Percentiles rank a stretch among this genome's conserved stretches.
Evolutionary conservation across 2,113 vertebrate species (phyloP).

Genomic region (Caretta caretta): DNA sequence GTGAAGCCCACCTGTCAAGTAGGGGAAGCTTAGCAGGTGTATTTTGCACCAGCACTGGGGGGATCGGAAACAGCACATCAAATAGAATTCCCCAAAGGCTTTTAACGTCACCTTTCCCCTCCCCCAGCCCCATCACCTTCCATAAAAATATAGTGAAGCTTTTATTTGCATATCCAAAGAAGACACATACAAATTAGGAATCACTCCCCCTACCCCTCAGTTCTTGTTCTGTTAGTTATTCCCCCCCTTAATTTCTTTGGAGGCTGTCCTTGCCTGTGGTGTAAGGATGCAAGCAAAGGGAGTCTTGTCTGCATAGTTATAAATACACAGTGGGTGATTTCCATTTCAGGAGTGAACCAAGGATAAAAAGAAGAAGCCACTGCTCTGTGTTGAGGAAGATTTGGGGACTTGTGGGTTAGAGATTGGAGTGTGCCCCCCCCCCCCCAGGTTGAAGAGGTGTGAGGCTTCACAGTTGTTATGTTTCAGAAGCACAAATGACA

Average conservation of each 20-base stretch:
- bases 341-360: neutral
- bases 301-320: neutral
- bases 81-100: constrained; percentile 44
- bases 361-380: constrained; percentile 25
- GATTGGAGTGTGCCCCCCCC: neutral
- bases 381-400: neutral
- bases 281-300: neutral
- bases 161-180: constrained; percentile 37
- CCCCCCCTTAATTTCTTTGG: neutral
- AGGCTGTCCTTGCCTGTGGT: constrained; percentile 5
- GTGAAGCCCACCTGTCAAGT: neutral
- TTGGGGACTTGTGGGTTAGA: neutral
- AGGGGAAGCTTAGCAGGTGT: neutral
- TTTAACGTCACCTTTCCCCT: constrained; percentile 6
- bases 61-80: neutral
- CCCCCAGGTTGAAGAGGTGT: neutral
- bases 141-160: constrained; percentile 52
- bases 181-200: constrained; percentile 38
- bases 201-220: neutral
- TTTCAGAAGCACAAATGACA: neutral
- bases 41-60: neutral
- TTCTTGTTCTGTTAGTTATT: constrained; percentile 11
- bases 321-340: fast-evolving
- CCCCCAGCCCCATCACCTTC: constrained; percentile 11
- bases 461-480: neutral